Evolutionary conservation across 2,113 vertebrate genomes (phyloP).

Genomic region (Pangasianodon hypophthalmus): DNA sequence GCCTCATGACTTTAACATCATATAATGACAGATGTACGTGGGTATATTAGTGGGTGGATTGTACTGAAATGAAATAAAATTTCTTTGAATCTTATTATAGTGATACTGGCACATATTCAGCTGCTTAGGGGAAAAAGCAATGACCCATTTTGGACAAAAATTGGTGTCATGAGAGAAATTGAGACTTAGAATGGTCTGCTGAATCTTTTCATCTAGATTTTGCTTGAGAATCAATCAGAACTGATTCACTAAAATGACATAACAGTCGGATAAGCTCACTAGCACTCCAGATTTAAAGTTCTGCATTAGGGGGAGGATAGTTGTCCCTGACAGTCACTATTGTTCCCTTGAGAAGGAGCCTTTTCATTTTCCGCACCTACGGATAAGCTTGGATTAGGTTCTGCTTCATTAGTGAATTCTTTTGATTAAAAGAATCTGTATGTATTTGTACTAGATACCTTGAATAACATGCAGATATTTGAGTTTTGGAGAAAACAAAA

Average conservation of each 20-base stretch:
- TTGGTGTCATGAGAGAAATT: conserved; percentile 61
- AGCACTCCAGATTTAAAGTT: not conserved
- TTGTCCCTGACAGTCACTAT: not conserved
- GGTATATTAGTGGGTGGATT: conserved; percentile 55
- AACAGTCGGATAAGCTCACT: not conserved
- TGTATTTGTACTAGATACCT: not conserved
- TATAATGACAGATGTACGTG: conserved; percentile 58
- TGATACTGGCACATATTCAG: conserved; percentile 50
- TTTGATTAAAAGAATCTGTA: not conserved
- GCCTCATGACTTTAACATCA: conserved; percentile 41
- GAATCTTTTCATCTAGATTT: conserved; percentile 49
- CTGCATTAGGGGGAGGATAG: not conserved
- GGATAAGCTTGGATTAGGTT: not conserved
- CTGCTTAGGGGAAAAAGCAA: conserved; percentile 56
- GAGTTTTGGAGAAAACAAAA: not conserved
- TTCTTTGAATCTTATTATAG: conserved; percentile 36
- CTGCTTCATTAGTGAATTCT: not conserved
- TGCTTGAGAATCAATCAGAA: conserved; percentile 19
- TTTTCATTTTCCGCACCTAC: not conserved
- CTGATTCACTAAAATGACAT: not conserved
- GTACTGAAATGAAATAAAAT: conserved; percentile 63
- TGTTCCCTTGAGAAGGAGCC: not conserved
- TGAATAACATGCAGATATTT: not conserved
- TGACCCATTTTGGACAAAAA: conserved; percentile 63
- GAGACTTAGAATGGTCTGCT: conserved; percentile 59